Evolutionary conservation across 2,797 vertebrate species (phyloP).

Genomic region (Pempheris klunzingeri): DNA sequence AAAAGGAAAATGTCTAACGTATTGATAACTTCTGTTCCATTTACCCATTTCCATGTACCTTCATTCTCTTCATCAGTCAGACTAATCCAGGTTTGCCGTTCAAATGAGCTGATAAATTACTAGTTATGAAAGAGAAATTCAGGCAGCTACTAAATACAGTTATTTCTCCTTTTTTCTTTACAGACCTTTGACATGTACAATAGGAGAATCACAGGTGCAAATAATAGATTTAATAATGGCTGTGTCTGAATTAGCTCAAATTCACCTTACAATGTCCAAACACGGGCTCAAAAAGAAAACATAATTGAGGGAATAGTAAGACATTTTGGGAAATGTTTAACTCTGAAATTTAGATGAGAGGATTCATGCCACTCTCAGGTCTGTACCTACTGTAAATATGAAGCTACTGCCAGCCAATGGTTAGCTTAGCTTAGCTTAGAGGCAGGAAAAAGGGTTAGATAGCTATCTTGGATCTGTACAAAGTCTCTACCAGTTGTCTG

Average conservation of each 20-base stretch:
- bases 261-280: not conserved
- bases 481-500: not conserved
- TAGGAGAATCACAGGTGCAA: not conserved
- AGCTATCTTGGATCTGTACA: too few relatives aligned
- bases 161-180: not conserved
- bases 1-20: not conserved
- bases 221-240: too few relatives aligned
- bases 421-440: not conserved
- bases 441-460: not conserved
- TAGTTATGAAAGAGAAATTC: constrained; percentile 25
- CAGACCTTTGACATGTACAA: not conserved
- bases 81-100: not conserved
- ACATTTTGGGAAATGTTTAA: not conserved
- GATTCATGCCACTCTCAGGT: not conserved
- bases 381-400: not conserved
- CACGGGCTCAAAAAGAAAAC: not conserved
- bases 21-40: rapidly evolving
- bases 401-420: not conserved
- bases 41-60: not conserved
- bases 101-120: not conserved
- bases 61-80: rapidly evolving
- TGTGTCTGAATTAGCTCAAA: constrained; percentile 1
- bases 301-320: not conserved
- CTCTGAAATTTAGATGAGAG: not conserved
- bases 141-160: not conserved